Evolutionary conservation across 2,888 invertebrate genomes (phyloP), one percentile per base, ranked within the genome.

Genomic region (Caenorhabditis japonica): DNA sequence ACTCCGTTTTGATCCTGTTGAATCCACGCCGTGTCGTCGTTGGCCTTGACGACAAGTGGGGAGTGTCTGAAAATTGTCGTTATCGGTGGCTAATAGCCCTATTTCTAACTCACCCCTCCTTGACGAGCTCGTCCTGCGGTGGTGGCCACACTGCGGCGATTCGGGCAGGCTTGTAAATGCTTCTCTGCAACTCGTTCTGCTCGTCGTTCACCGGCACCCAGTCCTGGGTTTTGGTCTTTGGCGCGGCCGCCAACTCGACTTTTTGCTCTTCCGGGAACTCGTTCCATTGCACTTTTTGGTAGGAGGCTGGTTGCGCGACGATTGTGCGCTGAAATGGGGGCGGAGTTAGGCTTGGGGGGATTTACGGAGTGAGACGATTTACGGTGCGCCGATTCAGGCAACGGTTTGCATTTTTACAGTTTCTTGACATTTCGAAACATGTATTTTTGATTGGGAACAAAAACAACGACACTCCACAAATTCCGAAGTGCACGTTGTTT

Each of bases 61-160:
- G 73, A 55, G 12, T 64, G 69, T 19, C 78, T 78, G 36, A 47
- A 74, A 51, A 21, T 4, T 23, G 39, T 30, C 30, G 7, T 30
- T 10, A 5, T 30, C 30, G 10, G 7, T 10, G 7, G 5, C 10
- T 10, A 30, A 30, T 30, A 30, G 5, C 30, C 30, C 30, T 7
- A 30, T 7, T 7, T 7, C 30, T 10, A 59, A 19, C 70, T 2
- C 15, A 77, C 79, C 60, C 74, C 33, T 82, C 81, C 60, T 79
- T 79, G 49, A 77, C 72, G 25, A 76, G 66, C 30, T 76, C 85
- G 21, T 85, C 82, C 39, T 82, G 82, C 12, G 84, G 81, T 27
- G 86, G 86, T 17, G 86, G 86, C 86, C 86, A 86, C 21, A 75
- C 77, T 21, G 80, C 77, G 0, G 75, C 68, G 51, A 85, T 84